These are phyloP conservation scores for Plagodis dolabraria DNA, from an alignment of 2,888 invertebrate species.

Conservation along the genomic window DNA sequence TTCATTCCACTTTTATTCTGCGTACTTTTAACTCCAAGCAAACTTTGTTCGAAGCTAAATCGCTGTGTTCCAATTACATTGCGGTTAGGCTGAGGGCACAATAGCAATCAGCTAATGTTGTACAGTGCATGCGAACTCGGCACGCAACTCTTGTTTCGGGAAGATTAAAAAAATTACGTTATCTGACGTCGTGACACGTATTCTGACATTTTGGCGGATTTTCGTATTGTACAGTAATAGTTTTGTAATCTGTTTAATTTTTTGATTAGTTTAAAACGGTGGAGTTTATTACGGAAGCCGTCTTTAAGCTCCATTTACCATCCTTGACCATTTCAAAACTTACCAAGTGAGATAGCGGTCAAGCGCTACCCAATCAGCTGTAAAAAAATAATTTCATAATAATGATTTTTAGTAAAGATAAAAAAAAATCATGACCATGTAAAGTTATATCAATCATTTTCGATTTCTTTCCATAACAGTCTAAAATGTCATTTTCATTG, in stretches of 20 bases:
- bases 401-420: no score
- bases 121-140: conserved; percentile 70
- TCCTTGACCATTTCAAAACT: no score
- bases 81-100: conserved; percentile 64
- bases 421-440: no score
- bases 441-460: no score
- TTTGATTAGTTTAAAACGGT: conserved; percentile 1
- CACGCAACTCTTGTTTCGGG: conserved; percentile 65
- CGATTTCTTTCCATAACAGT: no score
- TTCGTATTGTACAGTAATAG: conserved; percentile 5
- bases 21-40: background rate
- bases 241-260: conserved; percentile 13
- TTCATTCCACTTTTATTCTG: background rate
- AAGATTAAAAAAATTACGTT: conserved; percentile 42
- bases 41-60: conserved; percentile 7
- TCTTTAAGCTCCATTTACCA: no score
- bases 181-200: conserved; percentile 39
- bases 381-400: no score
- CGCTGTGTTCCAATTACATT: conserved; percentile 13
- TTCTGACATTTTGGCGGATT: conserved; percentile 30
- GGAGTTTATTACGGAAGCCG: no score
- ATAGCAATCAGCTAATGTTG: conserved; percentile 81
- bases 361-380: no score
- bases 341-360: no score
- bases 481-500: no score